phyloP scores from a whole-genome alignment of 2,797 vertebrate species.

The Aplochiton taeniatus region DNA sequence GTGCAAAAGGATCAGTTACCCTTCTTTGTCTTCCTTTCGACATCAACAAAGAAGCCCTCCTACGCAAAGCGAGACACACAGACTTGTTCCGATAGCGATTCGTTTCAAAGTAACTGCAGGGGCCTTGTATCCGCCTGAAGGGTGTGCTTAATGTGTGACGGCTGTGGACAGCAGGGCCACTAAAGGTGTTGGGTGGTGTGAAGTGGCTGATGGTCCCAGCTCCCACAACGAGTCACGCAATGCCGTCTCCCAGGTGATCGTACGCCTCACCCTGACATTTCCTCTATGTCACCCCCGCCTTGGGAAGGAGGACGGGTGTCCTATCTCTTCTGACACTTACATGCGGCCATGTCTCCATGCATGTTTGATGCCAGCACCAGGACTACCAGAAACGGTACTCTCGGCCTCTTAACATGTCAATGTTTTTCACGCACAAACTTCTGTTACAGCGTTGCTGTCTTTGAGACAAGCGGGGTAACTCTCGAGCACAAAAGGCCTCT shows the following conservation, averaged over 20 bases:
- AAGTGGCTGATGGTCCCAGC: constrained; percentile 38
- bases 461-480: constrained; percentile 34
- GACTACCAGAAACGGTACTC: constrained; percentile 38
- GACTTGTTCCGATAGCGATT: neutral
- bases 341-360: constrained; percentile 39
- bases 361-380: constrained; percentile 52
- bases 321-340: constrained; percentile 20
- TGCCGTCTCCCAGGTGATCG: constrained; percentile 40
- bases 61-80: constrained; percentile 31
- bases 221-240: constrained; percentile 45
- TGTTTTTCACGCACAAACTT: constrained; percentile 27
- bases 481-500: constrained; percentile 24
- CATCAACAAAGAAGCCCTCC: constrained; percentile 44
- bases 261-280: constrained; percentile 31
- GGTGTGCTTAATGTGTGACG: constrained; percentile 16
- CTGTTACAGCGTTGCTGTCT: constrained; percentile 14
- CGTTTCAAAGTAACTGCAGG: constrained; percentile 1
- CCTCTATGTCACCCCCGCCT: constrained; percentile 2
- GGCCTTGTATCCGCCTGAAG: constrained; percentile 18
- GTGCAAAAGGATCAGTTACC: constrained; percentile 52
- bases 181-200: constrained; percentile 46
- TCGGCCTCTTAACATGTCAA: constrained; percentile 32
- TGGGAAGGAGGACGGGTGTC: constrained; percentile 11
- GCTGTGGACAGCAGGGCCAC: constrained; percentile 19
- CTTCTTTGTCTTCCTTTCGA: constrained; percentile 51